Evolutionary conservation across 2,113 vertebrate genomes (phyloP).

Genomic region (Vulpes vulpes): DNA sequence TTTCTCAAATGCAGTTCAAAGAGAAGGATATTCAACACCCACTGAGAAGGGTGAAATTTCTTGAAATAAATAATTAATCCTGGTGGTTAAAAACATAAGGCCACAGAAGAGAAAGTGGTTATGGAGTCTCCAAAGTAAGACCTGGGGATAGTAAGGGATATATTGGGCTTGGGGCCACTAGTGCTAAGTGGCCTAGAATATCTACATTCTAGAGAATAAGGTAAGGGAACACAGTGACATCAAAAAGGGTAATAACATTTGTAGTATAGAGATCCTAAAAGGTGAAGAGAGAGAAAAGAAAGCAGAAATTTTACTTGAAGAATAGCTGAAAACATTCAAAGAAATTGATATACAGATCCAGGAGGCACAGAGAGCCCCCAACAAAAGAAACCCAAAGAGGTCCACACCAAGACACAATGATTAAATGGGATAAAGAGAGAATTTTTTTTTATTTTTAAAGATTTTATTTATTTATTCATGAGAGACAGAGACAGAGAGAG

Average conservation of each 20-base stretch:
- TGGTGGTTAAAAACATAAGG: not conserved
- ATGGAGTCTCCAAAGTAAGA: not conserved
- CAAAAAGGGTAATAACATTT: not conserved
- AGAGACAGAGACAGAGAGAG: too few species aligned
- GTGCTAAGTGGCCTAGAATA: not conserved
- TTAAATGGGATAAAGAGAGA: not conserved
- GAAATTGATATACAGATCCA: not conserved
- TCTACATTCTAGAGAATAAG: not conserved
- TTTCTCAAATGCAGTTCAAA: conserved; percentile 4
- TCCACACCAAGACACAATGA: not conserved
- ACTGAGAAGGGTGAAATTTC: not conserved
- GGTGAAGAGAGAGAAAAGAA: not conserved
- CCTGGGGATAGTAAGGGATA: not conserved
- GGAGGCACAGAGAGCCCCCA: not conserved
- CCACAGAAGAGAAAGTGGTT: not conserved
- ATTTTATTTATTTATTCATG: too few species aligned
- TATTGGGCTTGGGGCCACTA: not conserved
- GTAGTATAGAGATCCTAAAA: not conserved
- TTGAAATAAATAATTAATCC: not conserved
- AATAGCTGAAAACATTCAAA: not conserved
- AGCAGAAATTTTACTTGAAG: not conserved
- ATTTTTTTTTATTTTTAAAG: not conserved
- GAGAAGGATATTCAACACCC: not conserved
- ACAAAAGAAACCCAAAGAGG: not conserved
- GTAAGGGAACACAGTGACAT: not conserved